Evolutionary conservation across 2,797 vertebrate species (phyloP).

Genomic region (Chelon labrosus): DNA sequence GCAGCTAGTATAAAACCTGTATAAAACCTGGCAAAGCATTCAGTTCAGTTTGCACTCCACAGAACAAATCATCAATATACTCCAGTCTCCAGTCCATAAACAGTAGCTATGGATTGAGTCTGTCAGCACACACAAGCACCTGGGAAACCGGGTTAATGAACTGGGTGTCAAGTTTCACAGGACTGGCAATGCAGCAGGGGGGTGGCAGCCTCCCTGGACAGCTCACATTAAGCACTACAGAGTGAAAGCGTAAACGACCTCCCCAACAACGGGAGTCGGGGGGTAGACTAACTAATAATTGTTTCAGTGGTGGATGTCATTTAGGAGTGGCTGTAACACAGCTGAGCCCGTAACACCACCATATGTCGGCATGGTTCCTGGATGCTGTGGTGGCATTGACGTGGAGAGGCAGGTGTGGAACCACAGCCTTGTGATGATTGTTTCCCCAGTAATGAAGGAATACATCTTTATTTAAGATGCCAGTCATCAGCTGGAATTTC

Average conservation of each 20-base stretch:
- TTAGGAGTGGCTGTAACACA: conserved; percentile 59
- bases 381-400: conserved; percentile 47
- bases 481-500: not conserved
- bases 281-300: conserved; percentile 62
- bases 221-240: conserved; percentile 52
- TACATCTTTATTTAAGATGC: conserved; percentile 16
- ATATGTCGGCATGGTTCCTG: conserved; percentile 55
- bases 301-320: conserved; percentile 62
- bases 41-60: conserved; percentile 4
- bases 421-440: conserved; percentile 11
- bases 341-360: conserved; percentile 66
- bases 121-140: conserved; percentile 27
- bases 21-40: conserved; percentile 1
- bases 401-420: conserved; percentile 47
- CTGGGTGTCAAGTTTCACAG: conserved; percentile 69
- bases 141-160: conserved; percentile 62
- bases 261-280: conserved; percentile 43
- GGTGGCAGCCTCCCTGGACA: conserved; percentile 41
- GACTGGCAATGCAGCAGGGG: conserved; percentile 19
- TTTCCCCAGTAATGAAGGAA: conserved; percentile 12
- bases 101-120: conserved; percentile 31
- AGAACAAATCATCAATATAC: conserved; percentile 9
- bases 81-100: conserved; percentile 19
- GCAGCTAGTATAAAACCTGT: not conserved
- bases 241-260: conserved; percentile 53